Evolutionary conservation across 1,140 invertebrate genomes (phyloP).

Genomic region (Bombus confusus): DNA sequence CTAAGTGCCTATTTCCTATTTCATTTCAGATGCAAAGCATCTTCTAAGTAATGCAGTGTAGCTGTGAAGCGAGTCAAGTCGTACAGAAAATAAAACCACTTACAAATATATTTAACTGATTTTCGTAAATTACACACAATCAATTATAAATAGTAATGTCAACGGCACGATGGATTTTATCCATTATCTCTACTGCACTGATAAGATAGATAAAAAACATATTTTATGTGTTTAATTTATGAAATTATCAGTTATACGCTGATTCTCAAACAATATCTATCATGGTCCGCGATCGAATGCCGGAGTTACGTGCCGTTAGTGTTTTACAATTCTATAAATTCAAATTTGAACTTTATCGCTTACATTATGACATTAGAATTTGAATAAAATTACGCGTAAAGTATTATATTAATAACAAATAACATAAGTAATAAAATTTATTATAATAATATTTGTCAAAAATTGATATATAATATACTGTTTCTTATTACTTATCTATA

Average conservation of each 20-base stretch:
- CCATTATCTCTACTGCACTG: constrained; percentile 74
- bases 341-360: neutral
- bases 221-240: constrained; percentile 36
- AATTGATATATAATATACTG: neutral
- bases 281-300: constrained; percentile 80
- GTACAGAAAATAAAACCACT: constrained; percentile 4
- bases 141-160: constrained; percentile 35
- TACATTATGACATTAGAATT: neutral
- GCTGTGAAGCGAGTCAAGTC: constrained; percentile 41
- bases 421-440: neutral
- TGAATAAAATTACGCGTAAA: neutral
- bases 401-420: neutral
- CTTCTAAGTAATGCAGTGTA: constrained; percentile 56
- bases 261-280: constrained; percentile 56
- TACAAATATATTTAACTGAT: neutral
- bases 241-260: constrained; percentile 64
- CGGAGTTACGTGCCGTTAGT: constrained; percentile 79
- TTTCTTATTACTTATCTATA: constrained; percentile 48
- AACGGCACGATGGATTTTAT: constrained; percentile 66
- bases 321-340: constrained; percentile 13
- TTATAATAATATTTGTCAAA: neutral
- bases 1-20: constrained; percentile 78
- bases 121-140: neutral
- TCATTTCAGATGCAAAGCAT: constrained; percentile 77
- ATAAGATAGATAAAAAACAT: constrained; percentile 71